These are phyloP conservation scores for Chloebia gouldiae DNA, from an alignment of 2,113 vertebrate genomes.

Conservation along the genomic window DNA sequence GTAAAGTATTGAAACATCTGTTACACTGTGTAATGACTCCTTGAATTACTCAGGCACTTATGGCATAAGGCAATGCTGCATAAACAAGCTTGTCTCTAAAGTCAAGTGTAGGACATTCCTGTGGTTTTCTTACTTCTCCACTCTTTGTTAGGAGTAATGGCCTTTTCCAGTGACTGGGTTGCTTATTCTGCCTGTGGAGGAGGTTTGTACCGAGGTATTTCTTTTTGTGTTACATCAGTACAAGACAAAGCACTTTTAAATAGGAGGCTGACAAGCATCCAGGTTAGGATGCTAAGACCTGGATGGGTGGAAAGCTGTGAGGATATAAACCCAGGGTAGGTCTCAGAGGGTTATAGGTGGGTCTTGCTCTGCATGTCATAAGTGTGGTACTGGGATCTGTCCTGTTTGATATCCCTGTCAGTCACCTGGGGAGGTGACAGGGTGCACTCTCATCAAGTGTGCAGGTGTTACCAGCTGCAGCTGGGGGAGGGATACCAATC, in stretches of 20 bases:
- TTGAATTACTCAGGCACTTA: background rate
- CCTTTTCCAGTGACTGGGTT: background rate
- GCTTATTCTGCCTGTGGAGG: background rate
- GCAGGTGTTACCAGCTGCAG: background rate
- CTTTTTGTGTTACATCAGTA: background rate
- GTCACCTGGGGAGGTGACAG: background rate
- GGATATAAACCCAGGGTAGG: background rate
- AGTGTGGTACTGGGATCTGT: background rate
- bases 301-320: background rate
- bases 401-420: background rate
- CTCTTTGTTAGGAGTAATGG: background rate
- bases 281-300: background rate
- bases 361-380: background rate
- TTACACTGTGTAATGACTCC: background rate
- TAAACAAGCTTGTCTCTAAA: background rate
- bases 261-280: background rate
- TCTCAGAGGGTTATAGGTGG: background rate
- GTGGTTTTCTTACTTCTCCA: background rate
- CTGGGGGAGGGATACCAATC: background rate
- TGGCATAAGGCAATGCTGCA: background rate
- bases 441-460: background rate
- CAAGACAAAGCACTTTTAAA: background rate
- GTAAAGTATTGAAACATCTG: constrained; percentile 9
- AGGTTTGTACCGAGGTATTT: background rate
- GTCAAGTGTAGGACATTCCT: background rate